Conservation (phyloP, 2,113 vertebrate species). For the Megaleporinus macrocephalus region DNA sequence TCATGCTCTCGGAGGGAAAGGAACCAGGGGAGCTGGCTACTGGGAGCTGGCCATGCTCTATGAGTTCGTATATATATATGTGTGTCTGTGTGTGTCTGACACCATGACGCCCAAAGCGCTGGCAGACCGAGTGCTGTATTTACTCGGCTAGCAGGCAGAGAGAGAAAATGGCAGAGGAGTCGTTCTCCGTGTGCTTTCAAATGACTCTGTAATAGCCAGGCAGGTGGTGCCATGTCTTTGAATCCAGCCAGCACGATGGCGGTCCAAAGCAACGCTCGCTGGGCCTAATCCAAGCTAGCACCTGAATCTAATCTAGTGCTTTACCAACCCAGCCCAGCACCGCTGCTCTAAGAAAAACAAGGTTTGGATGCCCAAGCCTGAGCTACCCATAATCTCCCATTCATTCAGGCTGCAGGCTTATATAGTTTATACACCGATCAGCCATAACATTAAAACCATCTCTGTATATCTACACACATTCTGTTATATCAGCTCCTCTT, state of each 20-base stretch:
- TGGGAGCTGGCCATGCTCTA: constrained; percentile 47
- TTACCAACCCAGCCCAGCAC: neutral
- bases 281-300: constrained; percentile 28
- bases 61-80: constrained; percentile 17
- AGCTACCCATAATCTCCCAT: neutral
- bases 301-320: constrained; percentile 4
- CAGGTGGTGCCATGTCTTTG: constrained; percentile 25
- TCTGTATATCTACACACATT: too few species aligned
- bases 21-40: constrained; percentile 30
- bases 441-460: too few species aligned
- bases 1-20: constrained; percentile 32
- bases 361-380: neutral
- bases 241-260: constrained; percentile 19
- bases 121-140: constrained; percentile 34
- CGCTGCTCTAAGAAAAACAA: neutral
- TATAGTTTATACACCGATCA: neutral
- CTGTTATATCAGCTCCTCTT: too few species aligned
- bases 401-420: neutral
- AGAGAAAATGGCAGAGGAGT: constrained; percentile 33
- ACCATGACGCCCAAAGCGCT: constrained; percentile 43
- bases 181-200: constrained; percentile 37
- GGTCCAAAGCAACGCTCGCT: constrained; percentile 4
- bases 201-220: constrained; percentile 44
- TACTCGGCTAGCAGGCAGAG: constrained; percentile 36
- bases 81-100: constrained; percentile 32